Percentiles rank a stretch among this genome's conserved stretches.
phyloP scores from a whole-genome alignment of 2,797 vertebrate genomes.

The Melanotaenia maccullochi region DNA sequence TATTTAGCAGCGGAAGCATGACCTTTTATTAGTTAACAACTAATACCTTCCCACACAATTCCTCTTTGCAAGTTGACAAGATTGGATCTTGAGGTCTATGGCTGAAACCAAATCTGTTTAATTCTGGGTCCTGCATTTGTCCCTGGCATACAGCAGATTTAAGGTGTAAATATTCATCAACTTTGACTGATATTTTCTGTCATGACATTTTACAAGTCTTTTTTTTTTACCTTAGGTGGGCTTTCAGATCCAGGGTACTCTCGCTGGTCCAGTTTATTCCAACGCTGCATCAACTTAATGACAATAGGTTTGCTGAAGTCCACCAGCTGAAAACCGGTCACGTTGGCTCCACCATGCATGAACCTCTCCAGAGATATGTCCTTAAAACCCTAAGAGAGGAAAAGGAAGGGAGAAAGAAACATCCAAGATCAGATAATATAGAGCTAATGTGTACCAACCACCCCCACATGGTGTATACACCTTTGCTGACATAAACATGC shows the following conservation, averaged over 20 bases:
- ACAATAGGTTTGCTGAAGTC: constrained; percentile 97
- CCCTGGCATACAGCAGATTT: background rate
- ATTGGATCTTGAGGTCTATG: background rate
- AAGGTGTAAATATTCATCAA: background rate
- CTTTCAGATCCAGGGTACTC: constrained; percentile 98
- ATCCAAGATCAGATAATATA: background rate
- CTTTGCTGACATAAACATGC: constrained; percentile 8
- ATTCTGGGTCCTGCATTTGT: background rate
- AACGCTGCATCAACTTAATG: constrained; percentile 97
- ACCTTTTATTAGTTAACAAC: too few relatives aligned
- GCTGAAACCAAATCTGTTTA: background rate
- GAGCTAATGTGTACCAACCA: constrained; percentile 11
- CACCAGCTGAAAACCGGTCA: constrained; percentile 97
- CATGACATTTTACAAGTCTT: background rate
- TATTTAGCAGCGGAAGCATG: too few relatives aligned
- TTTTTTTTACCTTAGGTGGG: constrained; percentile 90
- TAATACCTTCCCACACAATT: background rate
- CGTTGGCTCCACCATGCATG: constrained; percentile 98
- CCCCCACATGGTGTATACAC: background rate
- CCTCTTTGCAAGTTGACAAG: background rate
- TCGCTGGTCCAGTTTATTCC: constrained; percentile 98
- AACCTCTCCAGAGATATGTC: constrained; percentile 98
- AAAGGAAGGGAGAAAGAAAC: constrained; percentile 6
- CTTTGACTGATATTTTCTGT: background rate
- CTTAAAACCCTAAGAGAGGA: constrained; percentile 92